phyloP scores from a whole-genome alignment of 1,140 invertebrate genomes.

The Venturia canescens region DNA sequence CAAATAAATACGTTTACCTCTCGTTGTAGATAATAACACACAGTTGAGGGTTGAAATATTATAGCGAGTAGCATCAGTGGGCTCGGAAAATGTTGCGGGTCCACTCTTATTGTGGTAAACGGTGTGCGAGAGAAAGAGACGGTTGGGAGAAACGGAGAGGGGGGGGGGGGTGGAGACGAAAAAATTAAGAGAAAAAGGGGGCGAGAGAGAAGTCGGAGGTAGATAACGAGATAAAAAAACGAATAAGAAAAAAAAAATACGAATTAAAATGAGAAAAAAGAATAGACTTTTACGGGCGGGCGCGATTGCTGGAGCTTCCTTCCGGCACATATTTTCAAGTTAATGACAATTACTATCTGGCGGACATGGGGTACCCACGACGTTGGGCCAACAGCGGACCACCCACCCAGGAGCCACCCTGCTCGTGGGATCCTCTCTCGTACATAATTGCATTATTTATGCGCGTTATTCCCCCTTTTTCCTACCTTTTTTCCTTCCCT shows the following conservation, averaged over 20 bases:
- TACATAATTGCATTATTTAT: conserved; percentile 63
- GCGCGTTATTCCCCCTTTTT: conserved; percentile 36
- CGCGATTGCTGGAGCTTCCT: conserved; percentile 59
- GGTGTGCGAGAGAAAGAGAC: conserved; percentile 38
- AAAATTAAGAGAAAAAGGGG: not conserved
- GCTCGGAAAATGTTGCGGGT: conserved; percentile 12
- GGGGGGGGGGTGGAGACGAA: no score
- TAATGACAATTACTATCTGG: conserved; percentile 67
- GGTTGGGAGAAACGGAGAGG: conserved; percentile 43
- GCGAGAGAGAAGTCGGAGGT: conserved; percentile 18
- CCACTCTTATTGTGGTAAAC: conserved; percentile 54
- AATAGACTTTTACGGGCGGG: conserved; percentile 38
- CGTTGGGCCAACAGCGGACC: not conserved
- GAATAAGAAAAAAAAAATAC: conserved; percentile 46
- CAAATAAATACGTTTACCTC: conserved; percentile 14
- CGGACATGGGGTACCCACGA: conserved; percentile 50
- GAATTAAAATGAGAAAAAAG: conserved; percentile 41
- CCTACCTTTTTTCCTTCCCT: conserved; percentile 13
- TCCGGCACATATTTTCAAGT: conserved; percentile 66
- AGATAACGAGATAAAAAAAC: conserved; percentile 45
- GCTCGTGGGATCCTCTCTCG: conserved; percentile 29
- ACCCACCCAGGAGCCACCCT: not conserved
- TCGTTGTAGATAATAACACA: conserved; percentile 2
- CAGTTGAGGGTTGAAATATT: conserved; percentile 18
- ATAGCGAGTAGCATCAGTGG: not conserved